Conservation (phyloP, 2,797 vertebrate species). For the Eurystomus glaucurus region DNA sequence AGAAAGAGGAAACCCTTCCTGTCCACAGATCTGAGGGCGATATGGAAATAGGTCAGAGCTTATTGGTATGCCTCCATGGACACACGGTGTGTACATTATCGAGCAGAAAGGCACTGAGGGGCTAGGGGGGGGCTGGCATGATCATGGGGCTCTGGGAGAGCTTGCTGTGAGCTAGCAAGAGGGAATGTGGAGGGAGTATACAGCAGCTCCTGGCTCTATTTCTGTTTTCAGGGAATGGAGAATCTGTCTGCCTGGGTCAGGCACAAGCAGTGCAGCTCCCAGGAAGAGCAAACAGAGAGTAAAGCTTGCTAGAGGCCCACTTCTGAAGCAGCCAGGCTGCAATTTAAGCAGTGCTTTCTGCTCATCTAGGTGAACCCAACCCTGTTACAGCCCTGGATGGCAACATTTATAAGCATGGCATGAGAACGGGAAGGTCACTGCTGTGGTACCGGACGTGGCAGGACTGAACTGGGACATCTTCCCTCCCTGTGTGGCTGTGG, state of each 20-base stretch:
- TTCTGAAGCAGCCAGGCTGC: not conserved
- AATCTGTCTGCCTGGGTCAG: not conserved
- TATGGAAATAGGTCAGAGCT: not conserved
- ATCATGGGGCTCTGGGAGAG: not conserved
- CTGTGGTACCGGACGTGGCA: not conserved
- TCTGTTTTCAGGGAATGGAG: not conserved
- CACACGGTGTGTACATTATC: rapidly evolving
- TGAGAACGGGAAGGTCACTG: not conserved
- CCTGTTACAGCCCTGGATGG: not conserved
- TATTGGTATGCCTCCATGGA: not conserved
- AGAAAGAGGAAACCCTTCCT: not conserved
- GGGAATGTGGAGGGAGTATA: not conserved
- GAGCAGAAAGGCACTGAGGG: not conserved
- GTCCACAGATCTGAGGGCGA: not conserved
- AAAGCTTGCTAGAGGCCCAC: not conserved
- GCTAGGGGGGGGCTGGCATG: not conserved
- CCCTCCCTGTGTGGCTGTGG: not conserved
- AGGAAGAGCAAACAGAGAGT: not conserved
- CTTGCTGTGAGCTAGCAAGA: not conserved
- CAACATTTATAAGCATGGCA: not conserved
- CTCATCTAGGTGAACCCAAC: not conserved
- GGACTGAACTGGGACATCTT: not conserved
- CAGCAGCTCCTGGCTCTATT: not conserved
- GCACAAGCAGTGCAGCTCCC: not conserved
- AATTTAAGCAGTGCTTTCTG: not conserved